Evolutionary conservation across 2,888 invertebrate genomes (phyloP).

Genomic region (Eristalis intricaria): DNA sequence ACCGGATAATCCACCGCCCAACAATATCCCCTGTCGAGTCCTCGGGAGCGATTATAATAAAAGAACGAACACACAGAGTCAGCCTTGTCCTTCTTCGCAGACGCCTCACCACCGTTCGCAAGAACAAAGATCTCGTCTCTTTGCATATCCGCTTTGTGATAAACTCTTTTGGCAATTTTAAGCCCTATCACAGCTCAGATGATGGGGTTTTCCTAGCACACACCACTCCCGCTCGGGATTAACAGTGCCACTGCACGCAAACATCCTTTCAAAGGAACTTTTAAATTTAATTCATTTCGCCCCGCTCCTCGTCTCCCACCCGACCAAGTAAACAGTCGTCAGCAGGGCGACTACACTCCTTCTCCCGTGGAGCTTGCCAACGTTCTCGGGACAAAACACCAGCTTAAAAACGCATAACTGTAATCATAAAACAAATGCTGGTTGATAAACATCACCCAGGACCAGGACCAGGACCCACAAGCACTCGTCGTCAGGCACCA

Average conservation of each 20-base stretch:
- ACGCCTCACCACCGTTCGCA: conserved; percentile 1
- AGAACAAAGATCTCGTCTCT: not conserved
- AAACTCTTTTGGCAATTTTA: conserved; percentile 27
- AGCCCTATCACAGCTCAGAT: not conserved
- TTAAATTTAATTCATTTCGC: conserved; percentile 9
- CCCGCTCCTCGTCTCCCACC: not conserved
- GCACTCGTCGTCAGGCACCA: not conserved
- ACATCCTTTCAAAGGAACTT: conserved; percentile 20
- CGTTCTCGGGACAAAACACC: conserved; percentile 56
- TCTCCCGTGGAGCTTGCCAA: not conserved
- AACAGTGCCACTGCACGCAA: conserved; percentile 33
- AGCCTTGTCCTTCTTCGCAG: not conserved
- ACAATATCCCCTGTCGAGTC: not conserved
- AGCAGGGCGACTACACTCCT: not conserved
- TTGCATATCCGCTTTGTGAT: conserved; percentile 6
- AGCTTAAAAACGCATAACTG: conserved; percentile 71
- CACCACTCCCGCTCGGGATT: conserved; percentile 1
- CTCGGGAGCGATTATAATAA: not conserved
- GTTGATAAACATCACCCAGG: conserved; percentile 61
- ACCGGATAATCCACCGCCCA: conserved; percentile 13
- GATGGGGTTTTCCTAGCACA: not conserved
- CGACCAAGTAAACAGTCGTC: not conserved
- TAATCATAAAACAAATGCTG: conserved; percentile 71
- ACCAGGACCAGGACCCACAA: not conserved
- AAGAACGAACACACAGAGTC: not conserved